Evolutionary conservation across 2,888 invertebrate species (phyloP).

Genomic region (Crematogaster levior): DNA sequence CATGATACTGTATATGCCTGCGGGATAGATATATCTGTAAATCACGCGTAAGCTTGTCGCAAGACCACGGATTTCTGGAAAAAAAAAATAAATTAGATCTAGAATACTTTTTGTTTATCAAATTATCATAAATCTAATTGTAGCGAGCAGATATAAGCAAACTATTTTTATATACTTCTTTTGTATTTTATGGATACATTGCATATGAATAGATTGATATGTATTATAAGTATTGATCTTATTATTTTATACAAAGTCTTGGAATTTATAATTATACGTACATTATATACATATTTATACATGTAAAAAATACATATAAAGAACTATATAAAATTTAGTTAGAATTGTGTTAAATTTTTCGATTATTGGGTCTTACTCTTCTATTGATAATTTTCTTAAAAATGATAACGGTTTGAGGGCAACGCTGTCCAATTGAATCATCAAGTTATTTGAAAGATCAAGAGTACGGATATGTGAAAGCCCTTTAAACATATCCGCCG

Average conservation of each 20-base stretch:
- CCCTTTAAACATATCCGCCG: slow-evolving; percentile 75
- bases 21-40: slow-evolving; percentile 71
- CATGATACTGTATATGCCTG: slow-evolving; percentile 63
- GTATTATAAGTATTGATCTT: neutral
- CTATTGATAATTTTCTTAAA: slow-evolving; percentile 73
- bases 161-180: neutral
- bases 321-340: neutral
- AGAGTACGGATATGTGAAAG: slow-evolving; percentile 77
- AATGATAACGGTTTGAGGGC: slow-evolving; percentile 66
- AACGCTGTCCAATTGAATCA: slow-evolving; percentile 75
- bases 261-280: neutral
- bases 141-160: neutral
- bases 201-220: neutral
- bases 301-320: neutral
- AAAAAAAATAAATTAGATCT: neutral
- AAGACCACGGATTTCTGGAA: slow-evolving; percentile 82
- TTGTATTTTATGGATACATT: neutral
- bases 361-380: slow-evolving; percentile 71
- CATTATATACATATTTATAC: neutral
- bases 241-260: neutral
- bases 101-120: neutral
- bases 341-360: neutral
- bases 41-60: slow-evolving; percentile 73
- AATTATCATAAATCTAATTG: neutral
- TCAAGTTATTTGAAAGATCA: slow-evolving; percentile 80